Base-by-base conservation (phyloP, 2,888 invertebrate species). In the Rhodophaea formosa region DNA sequence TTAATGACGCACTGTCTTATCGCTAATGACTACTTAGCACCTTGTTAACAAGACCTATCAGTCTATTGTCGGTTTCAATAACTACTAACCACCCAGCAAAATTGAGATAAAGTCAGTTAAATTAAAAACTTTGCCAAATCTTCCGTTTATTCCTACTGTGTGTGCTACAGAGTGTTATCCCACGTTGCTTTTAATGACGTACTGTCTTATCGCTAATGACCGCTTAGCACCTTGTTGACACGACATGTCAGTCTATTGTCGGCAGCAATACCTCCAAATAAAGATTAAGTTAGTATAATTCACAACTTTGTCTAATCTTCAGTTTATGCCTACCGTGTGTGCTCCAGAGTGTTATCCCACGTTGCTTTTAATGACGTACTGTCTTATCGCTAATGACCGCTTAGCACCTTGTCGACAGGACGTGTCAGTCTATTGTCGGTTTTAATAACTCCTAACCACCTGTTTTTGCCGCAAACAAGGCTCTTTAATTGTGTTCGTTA, bases 11-110 rank as follows among this genome's bases (percentile, higher is more conserved):
- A 53, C 17, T 53, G 53, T 55, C 8, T 53, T 53, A 17, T 49
- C 32, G 42, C 23, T 56, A 63, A 66, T 63, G 67, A 66, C 67
- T 67, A 66, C 72, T 72, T 67, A 70, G 79, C 79, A 81, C 67
- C n/a, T 74, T 66, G 63, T 69, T 69, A 72, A 75, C 74, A 73
- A 70, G 62, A 35, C 61, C 53, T 45, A 52, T 57, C 56, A 64
- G 60, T 65, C 77, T 75, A 77, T 76, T 75, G 73, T 69, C 62
- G 59, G 65, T 63, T 69, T 72, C 79, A 79, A 79, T 75, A 70
- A 71, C 53, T 67, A 67, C 64, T 72, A 72, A 75, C 75, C 66
- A 57, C 61, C 64, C 54, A n/a, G n/a, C n/a, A n/a, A n/a, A n/a
- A n/a, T n/a, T n/a, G n/a, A n/a, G n/a, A n/a, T n/a, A n/a, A n/a